Conservation (phyloP, 37 sponge, comb jelly and placozoan species). For the Spongilla lacustris region DNA sequence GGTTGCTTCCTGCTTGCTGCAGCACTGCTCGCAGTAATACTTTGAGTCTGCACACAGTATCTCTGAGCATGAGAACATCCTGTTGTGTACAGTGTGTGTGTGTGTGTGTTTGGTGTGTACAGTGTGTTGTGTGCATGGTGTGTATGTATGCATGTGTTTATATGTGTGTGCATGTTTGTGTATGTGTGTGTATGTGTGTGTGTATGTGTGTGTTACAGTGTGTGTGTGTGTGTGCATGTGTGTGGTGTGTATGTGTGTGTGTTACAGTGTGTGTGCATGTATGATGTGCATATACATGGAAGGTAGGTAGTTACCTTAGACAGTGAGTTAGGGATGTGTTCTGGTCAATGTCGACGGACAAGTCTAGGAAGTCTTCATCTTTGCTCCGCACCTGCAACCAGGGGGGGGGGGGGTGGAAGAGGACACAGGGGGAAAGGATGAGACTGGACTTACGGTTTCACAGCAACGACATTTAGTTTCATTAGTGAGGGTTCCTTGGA, state of each 20-base stretch:
- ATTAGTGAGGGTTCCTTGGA: slow-evolving; percentile 91
- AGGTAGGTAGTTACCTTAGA: slow-evolving; percentile 64
- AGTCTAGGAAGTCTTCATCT: slow-evolving; percentile 95
- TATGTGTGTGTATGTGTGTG: not conserved
- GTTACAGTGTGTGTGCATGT: not conserved
- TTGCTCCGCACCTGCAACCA: slow-evolving; percentile 57
- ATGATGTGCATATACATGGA: not conserved
- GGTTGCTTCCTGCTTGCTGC: slow-evolving; percentile 97
- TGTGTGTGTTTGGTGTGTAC: not conserved
- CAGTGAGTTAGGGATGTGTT: slow-evolving; percentile 94
- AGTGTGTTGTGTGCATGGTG: not conserved
- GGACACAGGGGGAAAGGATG: not conserved
- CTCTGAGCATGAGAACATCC: slow-evolving; percentile 88
- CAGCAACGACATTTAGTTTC: slow-evolving; percentile 95
- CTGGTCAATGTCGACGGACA: slow-evolving; percentile 97
- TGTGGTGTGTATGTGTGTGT: too few relatives aligned
- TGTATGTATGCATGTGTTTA: too few relatives aligned
- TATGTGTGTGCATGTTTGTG: not conserved
- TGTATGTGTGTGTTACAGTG: not conserved
- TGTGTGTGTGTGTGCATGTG: not conserved
- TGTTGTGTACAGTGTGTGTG: not conserved
- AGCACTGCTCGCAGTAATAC: slow-evolving; percentile 97
- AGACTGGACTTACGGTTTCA: slow-evolving; percentile 71
- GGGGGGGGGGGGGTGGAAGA: too few relatives aligned
- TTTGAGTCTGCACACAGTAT: slow-evolving; percentile 84